Conservation (phyloP, 1,140 invertebrate species). For the Danaus melanippus region DNA sequence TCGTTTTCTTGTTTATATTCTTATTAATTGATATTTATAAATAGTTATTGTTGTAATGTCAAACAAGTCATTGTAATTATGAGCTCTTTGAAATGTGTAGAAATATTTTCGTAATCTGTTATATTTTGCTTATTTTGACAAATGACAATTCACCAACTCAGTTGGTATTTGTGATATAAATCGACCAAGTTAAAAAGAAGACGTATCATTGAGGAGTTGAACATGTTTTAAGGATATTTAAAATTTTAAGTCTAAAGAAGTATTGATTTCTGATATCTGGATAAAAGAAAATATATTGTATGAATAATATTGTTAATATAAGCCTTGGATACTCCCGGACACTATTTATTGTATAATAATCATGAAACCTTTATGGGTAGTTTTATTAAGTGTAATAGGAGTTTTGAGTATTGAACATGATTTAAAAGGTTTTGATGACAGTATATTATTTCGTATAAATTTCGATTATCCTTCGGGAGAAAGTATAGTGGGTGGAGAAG, state of each 20-base stretch:
- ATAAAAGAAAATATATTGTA: no score
- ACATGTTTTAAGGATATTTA: neutral
- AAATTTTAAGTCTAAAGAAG: neutral
- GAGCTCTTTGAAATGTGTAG: no score
- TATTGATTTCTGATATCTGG: no score
- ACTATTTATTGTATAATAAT: slow-evolving; percentile 7
- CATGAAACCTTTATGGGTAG: slow-evolving; percentile 25
- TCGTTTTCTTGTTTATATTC: no score
- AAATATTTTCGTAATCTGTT: no score
- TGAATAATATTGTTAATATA: no score
- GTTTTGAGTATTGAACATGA: slow-evolving; percentile 66
- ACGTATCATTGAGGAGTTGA: neutral
- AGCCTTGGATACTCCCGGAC: no score
- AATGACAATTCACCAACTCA: slow-evolving; percentile 52
- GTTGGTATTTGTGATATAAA: slow-evolving; percentile 10
- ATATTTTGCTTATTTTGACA: slow-evolving; percentile 23
- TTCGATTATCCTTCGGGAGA: slow-evolving; percentile 35
- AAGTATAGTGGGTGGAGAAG: no score
- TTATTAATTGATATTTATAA: no score
- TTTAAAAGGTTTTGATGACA: slow-evolving; percentile 86
- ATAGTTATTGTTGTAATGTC: no score
- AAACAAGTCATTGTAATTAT: no score
- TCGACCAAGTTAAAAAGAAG: slow-evolving; percentile 7
- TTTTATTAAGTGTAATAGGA: slow-evolving; percentile 37
- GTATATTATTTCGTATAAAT: slow-evolving; percentile 84